phyloP scores from a whole-genome alignment of 92 coral and sea anemone species.

The Chrysogorgia sp. region DNA sequence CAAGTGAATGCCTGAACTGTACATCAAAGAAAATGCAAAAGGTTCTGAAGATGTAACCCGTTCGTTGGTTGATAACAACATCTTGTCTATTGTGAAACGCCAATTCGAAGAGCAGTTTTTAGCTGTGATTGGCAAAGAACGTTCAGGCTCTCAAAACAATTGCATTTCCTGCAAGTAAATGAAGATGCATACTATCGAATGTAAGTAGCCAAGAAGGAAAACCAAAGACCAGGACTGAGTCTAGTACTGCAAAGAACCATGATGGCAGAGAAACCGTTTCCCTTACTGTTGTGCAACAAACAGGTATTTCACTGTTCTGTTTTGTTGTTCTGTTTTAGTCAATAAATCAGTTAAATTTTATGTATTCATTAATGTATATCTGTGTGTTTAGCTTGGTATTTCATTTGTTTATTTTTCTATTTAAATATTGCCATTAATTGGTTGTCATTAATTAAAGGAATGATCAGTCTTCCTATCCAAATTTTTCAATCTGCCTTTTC shows the following conservation, averaged over 20 bases:
- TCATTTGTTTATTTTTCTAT: no score
- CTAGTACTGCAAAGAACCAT: neutral
- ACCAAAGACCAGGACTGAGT: neutral
- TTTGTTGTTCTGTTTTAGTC: no score
- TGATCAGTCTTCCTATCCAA: neutral
- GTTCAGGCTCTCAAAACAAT: constrained; percentile 7
- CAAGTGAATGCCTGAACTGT: constrained; percentile 39
- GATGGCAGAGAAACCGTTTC: neutral
- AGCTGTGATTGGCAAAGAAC: constrained; percentile 20
- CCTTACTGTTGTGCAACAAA: neutral
- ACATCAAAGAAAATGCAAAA: constrained; percentile 19
- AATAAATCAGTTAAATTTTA: no score
- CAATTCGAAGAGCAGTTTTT: constrained; percentile 26
- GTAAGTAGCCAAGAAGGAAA: neutral
- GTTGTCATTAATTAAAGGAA: no score
- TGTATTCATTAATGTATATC: no score
- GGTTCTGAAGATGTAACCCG: constrained; percentile 19
- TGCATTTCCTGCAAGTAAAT: constrained; percentile 3
- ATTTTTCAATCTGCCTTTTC: neutral
- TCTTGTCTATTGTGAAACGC: neutral
- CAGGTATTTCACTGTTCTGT: neutral
- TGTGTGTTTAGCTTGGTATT: no score
- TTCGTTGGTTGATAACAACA: constrained; percentile 3
- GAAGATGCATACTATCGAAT: constrained; percentile 2
- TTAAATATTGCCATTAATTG: no score